A percentile compares a stretch with the other conserved stretches of the same genome.
phyloP scores from a whole-genome alignment of 2,797 vertebrate species.

The Platalea minor region DNA sequence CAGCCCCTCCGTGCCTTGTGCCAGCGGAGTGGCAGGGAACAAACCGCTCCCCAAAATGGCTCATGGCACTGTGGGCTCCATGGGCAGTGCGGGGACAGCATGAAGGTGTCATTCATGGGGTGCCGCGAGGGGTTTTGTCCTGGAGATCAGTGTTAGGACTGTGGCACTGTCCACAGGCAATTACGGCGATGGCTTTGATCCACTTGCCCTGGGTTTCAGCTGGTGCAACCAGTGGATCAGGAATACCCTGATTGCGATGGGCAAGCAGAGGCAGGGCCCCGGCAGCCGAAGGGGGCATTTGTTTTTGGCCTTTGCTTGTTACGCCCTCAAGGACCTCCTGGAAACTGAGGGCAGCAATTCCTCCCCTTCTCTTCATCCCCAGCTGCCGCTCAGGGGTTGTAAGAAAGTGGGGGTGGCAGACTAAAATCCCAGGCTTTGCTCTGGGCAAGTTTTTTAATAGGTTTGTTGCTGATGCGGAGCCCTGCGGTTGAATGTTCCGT shows the following conservation, averaged over 20 bases:
- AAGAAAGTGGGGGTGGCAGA: rapidly evolving
- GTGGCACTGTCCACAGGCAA: neutral
- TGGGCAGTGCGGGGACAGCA: neutral
- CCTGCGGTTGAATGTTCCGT: neutral
- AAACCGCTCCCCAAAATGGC: neutral
- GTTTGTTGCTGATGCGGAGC: neutral
- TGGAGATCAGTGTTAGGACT: neutral
- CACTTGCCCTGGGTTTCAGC: neutral
- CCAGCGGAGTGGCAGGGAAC: neutral
- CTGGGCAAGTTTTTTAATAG: neutral
- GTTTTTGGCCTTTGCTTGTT: neutral
- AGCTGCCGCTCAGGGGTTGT: neutral
- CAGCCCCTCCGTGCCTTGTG: neutral
- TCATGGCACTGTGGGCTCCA: neutral
- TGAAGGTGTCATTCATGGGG: neutral
- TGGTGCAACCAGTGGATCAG: neutral
- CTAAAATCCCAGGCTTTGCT: neutral
- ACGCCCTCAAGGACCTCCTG: neutral
- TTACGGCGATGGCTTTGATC: neutral
- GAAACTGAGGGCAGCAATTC: neutral
- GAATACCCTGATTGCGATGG: neutral
- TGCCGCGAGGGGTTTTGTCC: neutral
- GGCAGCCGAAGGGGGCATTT: neutral
- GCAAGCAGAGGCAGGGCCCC: neutral
- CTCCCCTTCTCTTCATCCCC: neutral